Evolutionary conservation across 2,797 vertebrate species (phyloP).

Genomic region (Dromococcyx pavoninus): DNA sequence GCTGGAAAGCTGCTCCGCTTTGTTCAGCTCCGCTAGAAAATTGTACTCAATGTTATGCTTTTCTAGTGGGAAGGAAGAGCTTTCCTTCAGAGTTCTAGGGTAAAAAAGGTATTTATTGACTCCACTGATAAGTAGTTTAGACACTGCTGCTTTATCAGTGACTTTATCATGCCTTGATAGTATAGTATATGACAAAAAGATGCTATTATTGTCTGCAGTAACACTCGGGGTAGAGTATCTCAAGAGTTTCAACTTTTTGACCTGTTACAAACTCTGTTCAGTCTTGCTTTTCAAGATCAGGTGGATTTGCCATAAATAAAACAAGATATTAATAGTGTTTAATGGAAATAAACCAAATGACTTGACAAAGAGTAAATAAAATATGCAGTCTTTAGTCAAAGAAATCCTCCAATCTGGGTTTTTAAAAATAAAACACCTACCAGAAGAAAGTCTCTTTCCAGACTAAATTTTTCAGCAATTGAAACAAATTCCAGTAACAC

Average conservation of each 20-base stretch:
- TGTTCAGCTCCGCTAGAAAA: neutral
- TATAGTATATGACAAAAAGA: neutral
- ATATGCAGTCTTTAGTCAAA: neutral
- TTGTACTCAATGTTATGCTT: neutral
- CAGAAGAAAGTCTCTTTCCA: neutral
- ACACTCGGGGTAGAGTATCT: neutral
- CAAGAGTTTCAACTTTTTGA: neutral
- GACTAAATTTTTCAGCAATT: neutral
- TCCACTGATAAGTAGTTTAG: neutral
- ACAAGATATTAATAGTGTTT: neutral
- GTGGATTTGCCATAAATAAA: neutral
- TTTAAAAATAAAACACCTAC: neutral
- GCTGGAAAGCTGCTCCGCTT: neutral
- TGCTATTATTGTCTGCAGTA: neutral
- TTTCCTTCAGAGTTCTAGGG: neutral
- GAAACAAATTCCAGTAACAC: neutral
- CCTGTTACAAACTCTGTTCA: neutral
- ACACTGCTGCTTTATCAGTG: neutral
- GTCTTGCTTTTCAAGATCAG: neutral
- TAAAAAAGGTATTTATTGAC: neutral
- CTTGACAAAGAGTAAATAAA: neutral
- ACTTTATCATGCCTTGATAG: neutral
- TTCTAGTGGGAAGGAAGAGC: neutral
- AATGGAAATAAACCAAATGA: neutral
- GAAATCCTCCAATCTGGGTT: neutral